Conservation (phyloP, 2,888 invertebrate genomes). For the Platycnemis pennipes region DNA sequence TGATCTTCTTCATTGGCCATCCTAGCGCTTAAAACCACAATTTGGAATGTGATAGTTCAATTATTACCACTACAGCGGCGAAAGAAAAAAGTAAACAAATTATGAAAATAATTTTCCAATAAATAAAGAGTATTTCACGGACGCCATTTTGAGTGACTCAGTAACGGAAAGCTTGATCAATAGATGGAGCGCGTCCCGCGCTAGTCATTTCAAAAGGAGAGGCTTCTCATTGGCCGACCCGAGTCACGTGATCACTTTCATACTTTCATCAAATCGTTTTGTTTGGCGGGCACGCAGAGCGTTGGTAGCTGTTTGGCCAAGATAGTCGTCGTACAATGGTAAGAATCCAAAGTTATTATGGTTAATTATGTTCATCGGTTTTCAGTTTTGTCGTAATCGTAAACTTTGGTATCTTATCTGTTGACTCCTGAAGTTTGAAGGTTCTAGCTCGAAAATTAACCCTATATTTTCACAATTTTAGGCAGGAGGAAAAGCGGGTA, state of each 20-base stretch:
- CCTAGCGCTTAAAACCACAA: not conserved
- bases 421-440: slow-evolving; percentile 83
- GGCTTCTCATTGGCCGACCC: slow-evolving; percentile 75
- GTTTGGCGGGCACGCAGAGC: slow-evolving; percentile 77
- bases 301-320: slow-evolving; percentile 70
- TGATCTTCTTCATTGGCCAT: not conserved
- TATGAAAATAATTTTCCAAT: not conserved
- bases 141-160: slow-evolving; percentile 62
- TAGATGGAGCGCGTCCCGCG: slow-evolving; percentile 68
- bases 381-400: slow-evolving; percentile 73
- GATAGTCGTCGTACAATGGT: slow-evolving; percentile 77
- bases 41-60: not conserved
- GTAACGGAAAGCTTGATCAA: slow-evolving; percentile 68
- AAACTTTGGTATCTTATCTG: slow-evolving; percentile 77
- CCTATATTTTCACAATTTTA: slow-evolving; percentile 82
- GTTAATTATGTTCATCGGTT: slow-evolving; percentile 76
- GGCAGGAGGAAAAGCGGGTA: slow-evolving; percentile 99
- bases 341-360: slow-evolving; percentile 79
- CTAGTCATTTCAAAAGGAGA: slow-evolving; percentile 66
- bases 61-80: not conserved
- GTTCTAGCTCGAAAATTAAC: slow-evolving; percentile 82
- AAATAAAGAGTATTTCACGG: not conserved
- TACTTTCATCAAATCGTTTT: slow-evolving; percentile 71
- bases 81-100: not conserved
- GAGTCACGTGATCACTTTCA: slow-evolving; percentile 77